A percentile compares a stretch with the other conserved stretches of the same genome.
phyloP scores from a whole-genome alignment of 2,888 invertebrate genomes.

The Nomada ruficornis region DNA sequence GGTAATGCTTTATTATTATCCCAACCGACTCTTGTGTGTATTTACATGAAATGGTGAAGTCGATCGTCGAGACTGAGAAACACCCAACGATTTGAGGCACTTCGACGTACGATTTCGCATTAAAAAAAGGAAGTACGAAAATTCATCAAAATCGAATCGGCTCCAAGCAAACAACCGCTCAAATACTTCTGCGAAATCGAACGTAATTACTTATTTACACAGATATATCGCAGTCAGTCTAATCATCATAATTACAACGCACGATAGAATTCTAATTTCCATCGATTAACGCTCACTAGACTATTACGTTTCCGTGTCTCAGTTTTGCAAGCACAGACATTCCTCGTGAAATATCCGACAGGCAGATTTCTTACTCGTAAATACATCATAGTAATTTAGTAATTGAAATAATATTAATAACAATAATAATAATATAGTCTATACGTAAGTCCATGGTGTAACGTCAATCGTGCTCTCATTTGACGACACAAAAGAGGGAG shows the following conservation, averaged over 20 bases:
- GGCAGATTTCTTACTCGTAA: constrained; percentile 7
- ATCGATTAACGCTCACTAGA: constrained; percentile 18
- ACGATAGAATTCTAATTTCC: constrained; percentile 6
- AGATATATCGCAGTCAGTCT: constrained; percentile 48
- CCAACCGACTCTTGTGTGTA: constrained; percentile 55
- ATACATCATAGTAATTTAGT: neutral
- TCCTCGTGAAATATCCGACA: neutral
- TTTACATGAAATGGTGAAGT: constrained; percentile 48
- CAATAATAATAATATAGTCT: neutral
- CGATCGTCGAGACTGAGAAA: constrained; percentile 40
- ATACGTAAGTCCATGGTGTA: constrained; percentile 74
- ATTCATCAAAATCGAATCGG: neutral
- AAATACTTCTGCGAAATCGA: constrained; percentile 26
- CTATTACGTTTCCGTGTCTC: neutral
- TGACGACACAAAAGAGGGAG: constrained; percentile 26
- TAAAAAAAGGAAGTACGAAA: neutral
- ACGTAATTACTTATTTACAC: constrained; percentile 25
- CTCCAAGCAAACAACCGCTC: neutral
- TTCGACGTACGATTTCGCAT: constrained; percentile 31
- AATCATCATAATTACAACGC: constrained; percentile 22
- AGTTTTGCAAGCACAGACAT: constrained; percentile 26
- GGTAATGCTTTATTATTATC: constrained; percentile 59
- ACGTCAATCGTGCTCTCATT: constrained; percentile 80
- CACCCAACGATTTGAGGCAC: constrained; percentile 50
- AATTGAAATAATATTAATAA: neutral